Conservation (phyloP, 2,113 vertebrate species). For the Orycteropus afer region DNA sequence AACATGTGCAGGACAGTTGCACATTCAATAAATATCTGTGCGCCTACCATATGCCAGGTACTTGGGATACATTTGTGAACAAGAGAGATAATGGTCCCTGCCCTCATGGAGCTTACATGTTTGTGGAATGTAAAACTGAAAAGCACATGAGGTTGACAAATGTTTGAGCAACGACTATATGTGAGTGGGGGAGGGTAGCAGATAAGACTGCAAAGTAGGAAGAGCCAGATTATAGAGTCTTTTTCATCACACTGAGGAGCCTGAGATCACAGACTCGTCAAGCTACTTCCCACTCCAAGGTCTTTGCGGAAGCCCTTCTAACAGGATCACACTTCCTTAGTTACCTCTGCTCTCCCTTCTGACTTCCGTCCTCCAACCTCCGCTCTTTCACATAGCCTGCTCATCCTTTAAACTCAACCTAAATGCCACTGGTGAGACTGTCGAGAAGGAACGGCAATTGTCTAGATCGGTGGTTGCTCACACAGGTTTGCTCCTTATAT, state of each 20-base stretch:
- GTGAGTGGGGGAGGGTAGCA: background rate
- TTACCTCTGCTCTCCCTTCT: background rate
- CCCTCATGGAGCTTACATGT: too few relatives aligned
- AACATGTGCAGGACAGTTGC: background rate
- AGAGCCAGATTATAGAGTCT: background rate
- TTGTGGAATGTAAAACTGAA: background rate
- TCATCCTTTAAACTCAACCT: background rate
- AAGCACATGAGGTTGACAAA: fast-evolving
- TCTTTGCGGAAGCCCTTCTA: background rate
- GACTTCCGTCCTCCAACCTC: background rate
- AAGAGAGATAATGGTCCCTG: background rate
- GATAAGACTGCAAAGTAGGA: too few relatives aligned
- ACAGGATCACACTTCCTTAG: background rate
- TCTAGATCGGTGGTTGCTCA: background rate
- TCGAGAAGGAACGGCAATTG: background rate
- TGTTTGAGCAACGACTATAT: background rate
- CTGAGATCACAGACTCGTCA: background rate
- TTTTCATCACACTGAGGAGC: background rate
- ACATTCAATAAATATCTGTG: background rate
- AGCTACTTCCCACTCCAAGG: too few relatives aligned
- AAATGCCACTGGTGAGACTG: background rate
- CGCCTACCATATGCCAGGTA: background rate
- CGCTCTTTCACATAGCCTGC: background rate
- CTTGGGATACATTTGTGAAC: background rate
- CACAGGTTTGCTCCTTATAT: background rate